Percentiles rank a stretch among this genome's conserved stretches.
Evolutionary conservation across 2,797 vertebrate genomes (phyloP).

Genomic region (Falco biarmicus): DNA sequence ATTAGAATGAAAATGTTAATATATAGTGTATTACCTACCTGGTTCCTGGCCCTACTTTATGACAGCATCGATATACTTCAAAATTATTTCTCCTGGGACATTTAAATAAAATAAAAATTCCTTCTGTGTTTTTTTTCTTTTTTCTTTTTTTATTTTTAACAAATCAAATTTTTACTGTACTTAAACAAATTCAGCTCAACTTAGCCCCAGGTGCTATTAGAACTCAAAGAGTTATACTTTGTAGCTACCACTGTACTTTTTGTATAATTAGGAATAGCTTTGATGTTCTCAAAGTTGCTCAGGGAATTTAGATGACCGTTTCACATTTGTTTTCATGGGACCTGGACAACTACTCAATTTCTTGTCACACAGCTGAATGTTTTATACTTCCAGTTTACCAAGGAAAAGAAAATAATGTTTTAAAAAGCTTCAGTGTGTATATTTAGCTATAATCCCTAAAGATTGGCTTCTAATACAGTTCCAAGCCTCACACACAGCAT

Average conservation of each 20-base stretch:
- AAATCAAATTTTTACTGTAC: background rate
- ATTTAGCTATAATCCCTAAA: background rate
- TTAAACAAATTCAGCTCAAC: background rate
- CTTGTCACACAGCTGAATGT: background rate
- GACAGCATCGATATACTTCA: constrained; percentile 8
- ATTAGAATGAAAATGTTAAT: constrained; percentile 53
- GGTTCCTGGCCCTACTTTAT: constrained; percentile 26
- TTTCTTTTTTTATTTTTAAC: background rate
- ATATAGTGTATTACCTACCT: constrained; percentile 6
- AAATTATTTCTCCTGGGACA: background rate
- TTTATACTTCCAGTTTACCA: background rate
- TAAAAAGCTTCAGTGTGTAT: background rate
- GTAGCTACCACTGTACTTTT: background rate
- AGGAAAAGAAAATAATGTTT: background rate
- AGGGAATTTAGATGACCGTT: background rate
- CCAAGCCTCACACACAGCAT: background rate
- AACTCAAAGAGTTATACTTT: background rate
- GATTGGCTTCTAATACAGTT: background rate
- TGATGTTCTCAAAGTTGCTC: background rate
- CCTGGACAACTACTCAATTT: background rate
- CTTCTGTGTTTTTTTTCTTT: background rate
- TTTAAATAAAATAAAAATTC: constrained; percentile 30
- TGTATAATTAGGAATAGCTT: background rate
- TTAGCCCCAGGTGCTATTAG: background rate
- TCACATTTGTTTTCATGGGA: background rate